A percentile compares a stretch with the other conserved stretches of the same genome.
Conservation (phyloP, 2,888 invertebrate genomes). For the Xanthorhoe designata region DNA sequence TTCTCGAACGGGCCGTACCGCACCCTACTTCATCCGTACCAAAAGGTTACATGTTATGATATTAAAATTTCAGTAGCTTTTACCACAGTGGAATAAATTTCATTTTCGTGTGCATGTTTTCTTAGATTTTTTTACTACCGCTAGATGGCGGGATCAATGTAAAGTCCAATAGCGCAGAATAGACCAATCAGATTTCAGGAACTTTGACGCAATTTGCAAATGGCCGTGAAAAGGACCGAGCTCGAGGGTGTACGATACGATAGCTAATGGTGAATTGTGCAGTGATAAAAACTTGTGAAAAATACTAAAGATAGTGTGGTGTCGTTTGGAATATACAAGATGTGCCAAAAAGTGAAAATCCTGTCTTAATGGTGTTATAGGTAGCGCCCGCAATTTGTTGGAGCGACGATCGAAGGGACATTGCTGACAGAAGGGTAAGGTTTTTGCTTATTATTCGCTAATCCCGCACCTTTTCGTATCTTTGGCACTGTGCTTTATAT, state of each 20-base stretch:
- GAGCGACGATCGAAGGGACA: constrained; percentile 77
- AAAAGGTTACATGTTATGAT: constrained; percentile 56
- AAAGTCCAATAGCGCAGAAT: constrained; percentile 73
- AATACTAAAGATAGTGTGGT: constrained; percentile 77
- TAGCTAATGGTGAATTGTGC: constrained; percentile 77
- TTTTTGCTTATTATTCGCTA: constrained; percentile 64
- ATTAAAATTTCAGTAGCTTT: constrained; percentile 38
- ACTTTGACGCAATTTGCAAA: constrained; percentile 86
- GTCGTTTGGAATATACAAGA: constrained; percentile 76
- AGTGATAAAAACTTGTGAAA: constrained; percentile 78
- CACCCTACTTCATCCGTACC: constrained; percentile 68
- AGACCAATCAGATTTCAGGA: constrained; percentile 78
- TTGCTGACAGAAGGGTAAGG: constrained; percentile 84
- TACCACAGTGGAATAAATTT: constrained; percentile 31
- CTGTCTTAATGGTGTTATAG: constrained; percentile 82
- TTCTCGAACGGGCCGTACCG: constrained; percentile 78
- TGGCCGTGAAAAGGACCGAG: constrained; percentile 84
- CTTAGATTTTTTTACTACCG: constrained; percentile 53
- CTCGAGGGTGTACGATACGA: constrained; percentile 80
- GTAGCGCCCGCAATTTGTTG: constrained; percentile 76
- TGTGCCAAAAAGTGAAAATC: constrained; percentile 85
- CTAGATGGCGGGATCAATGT: constrained; percentile 62
- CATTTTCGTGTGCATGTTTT: constrained; percentile 45
- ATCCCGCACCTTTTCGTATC: constrained; percentile 52
- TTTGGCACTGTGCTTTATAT: constrained; percentile 42